These are phyloP conservation scores for Gastrophysa polygoni DNA, from an alignment of 2,888 invertebrate genomes.

Conservation along the genomic window DNA sequence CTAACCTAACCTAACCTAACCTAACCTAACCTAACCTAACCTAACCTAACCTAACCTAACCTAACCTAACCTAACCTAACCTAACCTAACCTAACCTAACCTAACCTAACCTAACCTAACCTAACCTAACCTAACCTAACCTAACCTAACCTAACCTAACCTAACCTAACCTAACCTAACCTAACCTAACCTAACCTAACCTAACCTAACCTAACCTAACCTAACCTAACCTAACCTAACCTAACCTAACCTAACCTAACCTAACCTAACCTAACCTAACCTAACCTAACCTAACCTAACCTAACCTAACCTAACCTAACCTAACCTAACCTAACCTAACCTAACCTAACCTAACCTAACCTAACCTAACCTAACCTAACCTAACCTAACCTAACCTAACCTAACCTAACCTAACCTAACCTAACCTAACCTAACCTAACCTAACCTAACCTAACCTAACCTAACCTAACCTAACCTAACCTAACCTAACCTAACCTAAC, in stretches of 20 bases:
- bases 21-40: too few relatives aligned
- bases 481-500: slow-evolving; percentile 14
- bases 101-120: too few relatives aligned
- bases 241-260: slow-evolving; percentile 5
- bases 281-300: slow-evolving; percentile 13
- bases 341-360: slow-evolving; percentile 7
- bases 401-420: slow-evolving; percentile 11
- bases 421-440: slow-evolving; percentile 4
- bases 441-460: slow-evolving; percentile 5
- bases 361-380: slow-evolving; percentile 15
- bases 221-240: slow-evolving; percentile 1
- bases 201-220: slow-evolving; percentile 3
- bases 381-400: slow-evolving; percentile 14
- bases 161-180: too few relatives aligned
- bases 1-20: too few relatives aligned
- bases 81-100: too few relatives aligned
- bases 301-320: slow-evolving; percentile 15
- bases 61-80: too few relatives aligned
- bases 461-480: slow-evolving; percentile 12
- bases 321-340: too few relatives aligned
- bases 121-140: too few relatives aligned
- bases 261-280: too few relatives aligned
- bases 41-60: too few relatives aligned
- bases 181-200: too few relatives aligned
- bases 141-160: too few relatives aligned